Base-by-base conservation (phyloP, 2,113 vertebrate genomes). In the Meleagris gallopavo region DNA sequence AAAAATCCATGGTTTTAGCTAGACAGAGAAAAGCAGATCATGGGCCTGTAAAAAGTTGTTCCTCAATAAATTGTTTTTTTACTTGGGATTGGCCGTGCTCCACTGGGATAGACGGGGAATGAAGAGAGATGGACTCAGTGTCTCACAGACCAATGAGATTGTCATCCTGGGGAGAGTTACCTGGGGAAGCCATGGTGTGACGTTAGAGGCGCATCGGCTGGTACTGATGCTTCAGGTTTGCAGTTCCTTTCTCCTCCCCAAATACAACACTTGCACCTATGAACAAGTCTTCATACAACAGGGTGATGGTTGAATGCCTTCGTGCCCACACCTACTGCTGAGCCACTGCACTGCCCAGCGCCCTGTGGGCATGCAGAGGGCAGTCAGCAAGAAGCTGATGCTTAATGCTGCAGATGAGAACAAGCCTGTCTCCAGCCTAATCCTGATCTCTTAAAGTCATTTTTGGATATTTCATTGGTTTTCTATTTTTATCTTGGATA, bases 11-110 rank as follows among this genome's bases (percentile, higher is more conserved):
- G 78, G 86, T 81, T 86, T 91, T 80, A 38, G 13, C 41, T 83
- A 89, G 58, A 13, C 91, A 95, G 96, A 95, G 90, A 88, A 86
- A 96, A 54, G 43, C 80, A 29, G 72, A 54, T 73, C 43, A 3
- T 40, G 38, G 45, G n/a, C 57, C 66, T 78, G 58, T 57, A 86
- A 93, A 94, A 80, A 90, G 22, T n/a, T 78, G 13, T 30, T 67
- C 2, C 29, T 72, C 58, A 17, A 4, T 16, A 62, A 88, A 78
- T 8, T 52, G 45, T 43, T 25, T 2, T 87, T 86, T 81, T 60
- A 18, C 48, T 83, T 86, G 84, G 10, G 6, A 40, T 41, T 90
- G 57, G 22, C 41, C 2, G 2, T 17, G 7, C 14, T 83, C 69
- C 75, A 20, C 10, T 20, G 84, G 50, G 38, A 10, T 69, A 2